Evolutionary conservation across 2,113 vertebrate species (phyloP), one percentile per base, ranked within the genome.

Genomic region (Myrmecobius fasciatus): DNA sequence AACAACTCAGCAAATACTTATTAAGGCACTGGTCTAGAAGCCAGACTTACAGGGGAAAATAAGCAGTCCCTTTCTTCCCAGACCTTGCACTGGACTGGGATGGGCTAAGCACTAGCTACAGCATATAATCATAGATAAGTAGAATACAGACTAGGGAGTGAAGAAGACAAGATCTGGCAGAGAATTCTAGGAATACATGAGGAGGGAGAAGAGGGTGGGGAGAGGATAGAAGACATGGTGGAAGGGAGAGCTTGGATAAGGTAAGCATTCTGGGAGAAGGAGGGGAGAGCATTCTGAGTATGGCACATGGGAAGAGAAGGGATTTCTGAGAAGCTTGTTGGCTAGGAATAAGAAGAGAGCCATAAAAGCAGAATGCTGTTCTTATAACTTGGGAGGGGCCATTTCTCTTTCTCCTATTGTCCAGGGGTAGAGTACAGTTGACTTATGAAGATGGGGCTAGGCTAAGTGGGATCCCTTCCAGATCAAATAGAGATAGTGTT

Each of bases 161-260:
- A 51, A 83, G 53, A 28, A n/a, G 4, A 26, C 36, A n/a, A 47
- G 36, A 6, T 3, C 11, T 3, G 47, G 54, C 26, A 53, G n/a
- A 91, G 52, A 48, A 92, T n/a, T n/a, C 8, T 22, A 0, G 26
- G 53, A 52, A 31, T 31, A 43, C 22, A 36, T 48, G 52, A 56
- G 47, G 92, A 36, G 54, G 26, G 91, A 36, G 28, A 26, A 8
- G 22, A 36, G 17, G 56, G 14, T 25, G n/a, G 17, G 43, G 46
- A 36, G 91, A 67, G 49, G 28, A 25, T 53, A 0, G 31, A 75
- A 0, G 54, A 53, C 67, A 22, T 0, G 7, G 0, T 31, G 1
- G 83, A n/a, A 48, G 2, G 49, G 4, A 25, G 17, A 43, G 91
- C 90, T 83, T 52, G 0, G 75, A 0, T 3, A n/a, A 54, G n/a